A percentile compares a stretch with the other conserved stretches of the same genome.
These are phyloP conservation scores for Hucho hucho DNA, from an alignment of 2,113 vertebrate species.

Conservation along the genomic window DNA sequence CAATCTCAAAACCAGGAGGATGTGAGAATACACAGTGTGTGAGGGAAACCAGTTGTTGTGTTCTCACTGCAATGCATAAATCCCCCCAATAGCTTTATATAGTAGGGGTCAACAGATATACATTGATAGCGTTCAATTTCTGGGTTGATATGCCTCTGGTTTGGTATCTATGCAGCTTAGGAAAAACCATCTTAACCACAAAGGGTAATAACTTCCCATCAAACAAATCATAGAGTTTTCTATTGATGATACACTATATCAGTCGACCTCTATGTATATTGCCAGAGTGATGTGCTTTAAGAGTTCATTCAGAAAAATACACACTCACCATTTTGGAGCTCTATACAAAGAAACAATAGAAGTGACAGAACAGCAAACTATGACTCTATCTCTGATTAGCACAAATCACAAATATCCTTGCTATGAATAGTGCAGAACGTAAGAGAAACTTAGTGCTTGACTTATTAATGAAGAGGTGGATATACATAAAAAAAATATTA, in stretches of 20 bases:
- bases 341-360: slow-evolving; percentile 68
- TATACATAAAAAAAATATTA: slow-evolving; percentile 30
- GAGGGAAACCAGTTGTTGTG: slow-evolving; percentile 31
- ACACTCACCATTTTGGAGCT: slow-evolving; percentile 79
- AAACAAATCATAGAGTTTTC: background rate
- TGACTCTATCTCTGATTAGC: slow-evolving; percentile 50
- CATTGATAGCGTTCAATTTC: slow-evolving; percentile 24
- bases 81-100: slow-evolving; percentile 79
- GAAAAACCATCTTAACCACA: background rate
- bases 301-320: slow-evolving; percentile 62
- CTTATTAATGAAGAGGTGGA: slow-evolving; percentile 15
- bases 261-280: slow-evolving; percentile 78
- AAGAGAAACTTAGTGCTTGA: slow-evolving; percentile 24
- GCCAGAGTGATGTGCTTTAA: slow-evolving; percentile 62
- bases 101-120: slow-evolving; percentile 78
- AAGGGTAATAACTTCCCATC: slow-evolving; percentile 33
- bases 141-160: slow-evolving; percentile 19
- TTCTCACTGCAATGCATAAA: slow-evolving; percentile 46
- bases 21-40: slow-evolving; percentile 29
- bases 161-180: background rate
- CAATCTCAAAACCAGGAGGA: slow-evolving; percentile 14
- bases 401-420: slow-evolving; percentile 33
- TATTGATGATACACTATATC: slow-evolving; percentile 49
- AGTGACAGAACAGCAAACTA: slow-evolving; percentile 62
- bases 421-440: slow-evolving; percentile 22